A percentile compares a stretch with the other conserved stretches of the same genome.
Evolutionary conservation across 2,888 invertebrate species (phyloP).

Genomic region (Apeira syringaria): DNA sequence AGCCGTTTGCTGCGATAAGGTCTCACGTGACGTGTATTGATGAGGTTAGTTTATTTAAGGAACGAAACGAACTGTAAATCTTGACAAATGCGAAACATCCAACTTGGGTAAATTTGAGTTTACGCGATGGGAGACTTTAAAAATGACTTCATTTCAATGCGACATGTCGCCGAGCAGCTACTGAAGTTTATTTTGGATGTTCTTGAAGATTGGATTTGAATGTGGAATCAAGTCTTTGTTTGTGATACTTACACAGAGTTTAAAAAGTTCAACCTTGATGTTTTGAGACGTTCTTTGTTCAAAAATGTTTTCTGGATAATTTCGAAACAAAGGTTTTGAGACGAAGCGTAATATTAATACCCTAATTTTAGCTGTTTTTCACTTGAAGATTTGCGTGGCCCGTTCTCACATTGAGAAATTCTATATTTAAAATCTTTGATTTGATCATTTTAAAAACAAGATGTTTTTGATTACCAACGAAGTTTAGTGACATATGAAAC

Average conservation of each 20-base stretch:
- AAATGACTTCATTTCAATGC: conserved; percentile 63
- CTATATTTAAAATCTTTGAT: too few species aligned
- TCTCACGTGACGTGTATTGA: neutral
- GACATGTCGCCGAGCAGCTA: conserved; percentile 52
- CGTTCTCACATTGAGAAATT: too few species aligned
- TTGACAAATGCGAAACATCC: conserved; percentile 68
- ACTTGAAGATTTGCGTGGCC: too few species aligned
- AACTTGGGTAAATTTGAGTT: conserved; percentile 37
- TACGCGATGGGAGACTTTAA: conserved; percentile 53
- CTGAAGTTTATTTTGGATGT: conserved; percentile 40
- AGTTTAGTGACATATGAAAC: too few species aligned
- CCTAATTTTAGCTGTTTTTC: too few species aligned
- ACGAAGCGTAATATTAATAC: too few species aligned
- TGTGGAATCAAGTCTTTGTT: conserved; percentile 17
- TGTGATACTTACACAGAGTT: conserved; percentile 8
- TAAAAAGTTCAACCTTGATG: conserved; percentile 1
- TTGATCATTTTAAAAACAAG: too few species aligned
- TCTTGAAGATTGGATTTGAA: conserved; percentile 43
- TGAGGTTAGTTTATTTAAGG: conserved; percentile 26
- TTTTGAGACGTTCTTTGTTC: conserved; percentile 4
- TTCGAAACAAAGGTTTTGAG: too few species aligned
- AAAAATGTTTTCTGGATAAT: neutral
- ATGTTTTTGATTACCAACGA: too few species aligned
- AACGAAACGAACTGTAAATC: conserved; percentile 46
- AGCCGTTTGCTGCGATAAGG: conserved; percentile 3